phyloP scores from a whole-genome alignment of 2,797 vertebrate species.

The Steatocranus sp. region DNA sequence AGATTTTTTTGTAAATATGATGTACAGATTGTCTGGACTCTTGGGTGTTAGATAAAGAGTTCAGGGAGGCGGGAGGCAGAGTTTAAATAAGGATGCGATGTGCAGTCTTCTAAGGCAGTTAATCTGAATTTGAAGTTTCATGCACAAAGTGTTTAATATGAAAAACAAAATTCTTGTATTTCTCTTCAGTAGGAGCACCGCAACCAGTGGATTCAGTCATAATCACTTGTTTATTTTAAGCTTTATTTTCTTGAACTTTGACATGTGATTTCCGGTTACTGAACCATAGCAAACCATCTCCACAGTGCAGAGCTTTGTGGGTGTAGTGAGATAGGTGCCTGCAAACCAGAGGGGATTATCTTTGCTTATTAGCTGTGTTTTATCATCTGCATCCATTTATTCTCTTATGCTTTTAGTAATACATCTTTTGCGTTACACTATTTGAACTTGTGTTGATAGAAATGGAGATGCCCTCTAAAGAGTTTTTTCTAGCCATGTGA shows the following conservation, averaged over 20 bases:
- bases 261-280: background rate
- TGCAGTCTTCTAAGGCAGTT: background rate
- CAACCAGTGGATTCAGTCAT: background rate
- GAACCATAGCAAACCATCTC: background rate
- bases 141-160: background rate
- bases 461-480: background rate
- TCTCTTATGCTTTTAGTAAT: background rate
- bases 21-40: background rate
- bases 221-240: background rate
- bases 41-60: background rate
- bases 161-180: background rate
- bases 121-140: background rate
- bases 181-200: background rate
- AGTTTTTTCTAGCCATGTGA: background rate
- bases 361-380: background rate
- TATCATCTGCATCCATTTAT: background rate
- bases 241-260: background rate
- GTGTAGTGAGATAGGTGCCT: background rate
- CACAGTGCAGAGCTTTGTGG: background rate
- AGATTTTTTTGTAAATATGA: background rate
- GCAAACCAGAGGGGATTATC: background rate
- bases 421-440: background rate
- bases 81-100: background rate
- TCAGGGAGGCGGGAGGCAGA: background rate
- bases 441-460: background rate